phyloP scores from a whole-genome alignment of 2,797 vertebrate genomes.

The Acrocephalus scirpaceus region DNA sequence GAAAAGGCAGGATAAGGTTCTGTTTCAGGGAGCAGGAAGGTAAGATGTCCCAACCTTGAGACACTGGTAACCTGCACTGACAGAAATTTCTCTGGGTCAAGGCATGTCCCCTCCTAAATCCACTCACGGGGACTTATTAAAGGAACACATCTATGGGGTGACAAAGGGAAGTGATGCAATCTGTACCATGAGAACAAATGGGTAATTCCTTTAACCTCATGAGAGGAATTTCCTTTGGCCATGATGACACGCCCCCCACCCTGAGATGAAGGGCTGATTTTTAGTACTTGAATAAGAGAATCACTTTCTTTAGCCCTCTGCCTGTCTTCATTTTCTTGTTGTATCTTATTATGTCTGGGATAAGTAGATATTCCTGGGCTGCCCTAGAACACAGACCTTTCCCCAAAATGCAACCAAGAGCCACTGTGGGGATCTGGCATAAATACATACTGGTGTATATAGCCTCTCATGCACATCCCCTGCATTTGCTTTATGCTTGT shows the following conservation, averaged over 20 bases:
- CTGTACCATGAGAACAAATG: neutral
- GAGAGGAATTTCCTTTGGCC: neutral
- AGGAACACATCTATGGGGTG: neutral
- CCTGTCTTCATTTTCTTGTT: neutral
- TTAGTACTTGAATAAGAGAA: neutral
- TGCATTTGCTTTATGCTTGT: neutral
- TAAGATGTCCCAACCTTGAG: neutral
- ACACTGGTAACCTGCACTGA: neutral
- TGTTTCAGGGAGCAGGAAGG: neutral
- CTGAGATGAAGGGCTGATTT: neutral
- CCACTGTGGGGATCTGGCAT: neutral
- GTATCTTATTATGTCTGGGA: neutral
- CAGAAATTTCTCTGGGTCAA: neutral
- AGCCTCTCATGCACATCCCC: neutral
- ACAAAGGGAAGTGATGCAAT: neutral
- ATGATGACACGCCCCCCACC: neutral
- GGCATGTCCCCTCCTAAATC: neutral
- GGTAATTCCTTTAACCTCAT: neutral
- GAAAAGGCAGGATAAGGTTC: neutral
- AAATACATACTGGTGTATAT: neutral
- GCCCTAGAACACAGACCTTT: neutral
- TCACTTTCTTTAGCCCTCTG: neutral
- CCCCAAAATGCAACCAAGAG: neutral
- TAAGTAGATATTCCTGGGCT: neutral
- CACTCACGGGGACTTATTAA: neutral